Percentiles rank a stretch among this genome's conserved stretches.
Evolutionary conservation across 23 tunicate species (phyloP).

Genomic region (Halocynthia roretzi): DNA sequence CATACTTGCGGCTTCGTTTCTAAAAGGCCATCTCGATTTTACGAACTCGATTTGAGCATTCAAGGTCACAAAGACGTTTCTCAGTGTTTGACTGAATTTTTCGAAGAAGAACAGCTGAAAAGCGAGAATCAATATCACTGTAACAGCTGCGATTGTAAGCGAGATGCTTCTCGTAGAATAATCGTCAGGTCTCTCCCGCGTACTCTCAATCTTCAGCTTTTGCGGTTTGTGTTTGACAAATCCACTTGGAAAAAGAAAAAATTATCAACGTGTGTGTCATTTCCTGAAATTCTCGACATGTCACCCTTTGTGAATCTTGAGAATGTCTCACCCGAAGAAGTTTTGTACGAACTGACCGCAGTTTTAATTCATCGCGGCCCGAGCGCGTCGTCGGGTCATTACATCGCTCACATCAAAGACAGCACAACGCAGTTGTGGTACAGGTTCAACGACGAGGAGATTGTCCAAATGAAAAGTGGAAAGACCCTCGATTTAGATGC

Average conservation of each 20-base stretch:
- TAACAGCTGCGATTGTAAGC: conserved; percentile 41
- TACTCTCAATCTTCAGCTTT: conserved; percentile 58
- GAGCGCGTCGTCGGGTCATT: conserved; percentile 86
- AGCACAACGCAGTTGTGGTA: conserved; percentile 38
- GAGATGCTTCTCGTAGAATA: conserved; percentile 70
- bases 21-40: conserved; percentile 50
- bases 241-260: conserved; percentile 39
- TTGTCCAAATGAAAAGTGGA: conserved; percentile 62
- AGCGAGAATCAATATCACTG: conserved; percentile 83
- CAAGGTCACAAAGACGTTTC: conserved; percentile 74
- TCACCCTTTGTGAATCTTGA: conserved; percentile 20
- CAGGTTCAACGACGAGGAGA: conserved; percentile 77
- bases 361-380: conserved; percentile 82
- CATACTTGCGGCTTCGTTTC: conserved; percentile 36
- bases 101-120: conserved; percentile 55
- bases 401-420: conserved; percentile 65
- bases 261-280: conserved; percentile 37
- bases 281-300: conserved; percentile 79
- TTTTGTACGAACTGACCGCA: conserved; percentile 58
- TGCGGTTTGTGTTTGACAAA: conserved; percentile 82
- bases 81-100: conserved; percentile 49
- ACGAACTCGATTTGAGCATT: conserved; percentile 76
- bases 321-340: neutral
- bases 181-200: conserved; percentile 49
- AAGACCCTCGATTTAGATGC: conserved; percentile 56